Evolutionary conservation across 2,888 invertebrate species (phyloP).

Genomic region (Pammene fasciana): DNA sequence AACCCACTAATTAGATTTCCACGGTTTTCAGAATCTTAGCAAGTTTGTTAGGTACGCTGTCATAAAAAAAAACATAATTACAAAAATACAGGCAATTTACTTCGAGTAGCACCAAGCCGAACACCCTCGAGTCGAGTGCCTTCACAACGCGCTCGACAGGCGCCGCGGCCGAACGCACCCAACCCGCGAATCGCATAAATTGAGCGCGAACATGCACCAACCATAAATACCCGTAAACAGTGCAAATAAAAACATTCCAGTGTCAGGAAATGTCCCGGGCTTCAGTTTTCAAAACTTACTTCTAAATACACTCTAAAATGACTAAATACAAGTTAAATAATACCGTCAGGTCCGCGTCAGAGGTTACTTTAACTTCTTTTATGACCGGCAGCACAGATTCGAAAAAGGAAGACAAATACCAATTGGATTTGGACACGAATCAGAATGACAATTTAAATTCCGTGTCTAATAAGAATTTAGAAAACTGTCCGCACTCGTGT

Average conservation of each 20-base stretch:
- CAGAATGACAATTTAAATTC: constrained; percentile 64
- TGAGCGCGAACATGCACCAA: neutral
- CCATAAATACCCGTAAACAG: neutral
- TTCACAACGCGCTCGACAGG: neutral
- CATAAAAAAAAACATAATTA: neutral
- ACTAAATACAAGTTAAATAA: constrained; percentile 83
- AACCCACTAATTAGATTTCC: neutral
- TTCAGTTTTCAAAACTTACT: constrained; percentile 67
- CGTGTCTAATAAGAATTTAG: constrained; percentile 65
- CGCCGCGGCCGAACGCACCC: constrained; percentile 22
- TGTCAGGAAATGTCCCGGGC: constrained; percentile 69
- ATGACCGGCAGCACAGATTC: constrained; percentile 65
- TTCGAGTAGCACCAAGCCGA: neutral
- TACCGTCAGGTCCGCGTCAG: constrained; percentile 65
- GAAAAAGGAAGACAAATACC: constrained; percentile 57
- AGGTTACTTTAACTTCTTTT: constrained; percentile 78
- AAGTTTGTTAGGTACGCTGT: neutral
- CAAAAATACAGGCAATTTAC: neutral
- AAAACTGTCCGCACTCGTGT: constrained; percentile 67
- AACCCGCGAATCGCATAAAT: constrained; percentile 8
- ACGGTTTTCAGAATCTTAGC: neutral
- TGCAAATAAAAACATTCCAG: neutral
- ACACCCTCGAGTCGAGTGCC: constrained; percentile 3
- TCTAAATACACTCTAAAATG: constrained; percentile 67
- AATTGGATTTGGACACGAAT: constrained; percentile 60